A percentile compares a stretch with the other conserved stretches of the same genome.
phyloP scores from a whole-genome alignment of 2,113 vertebrate genomes.

The Cnemophilus loriae region DNA sequence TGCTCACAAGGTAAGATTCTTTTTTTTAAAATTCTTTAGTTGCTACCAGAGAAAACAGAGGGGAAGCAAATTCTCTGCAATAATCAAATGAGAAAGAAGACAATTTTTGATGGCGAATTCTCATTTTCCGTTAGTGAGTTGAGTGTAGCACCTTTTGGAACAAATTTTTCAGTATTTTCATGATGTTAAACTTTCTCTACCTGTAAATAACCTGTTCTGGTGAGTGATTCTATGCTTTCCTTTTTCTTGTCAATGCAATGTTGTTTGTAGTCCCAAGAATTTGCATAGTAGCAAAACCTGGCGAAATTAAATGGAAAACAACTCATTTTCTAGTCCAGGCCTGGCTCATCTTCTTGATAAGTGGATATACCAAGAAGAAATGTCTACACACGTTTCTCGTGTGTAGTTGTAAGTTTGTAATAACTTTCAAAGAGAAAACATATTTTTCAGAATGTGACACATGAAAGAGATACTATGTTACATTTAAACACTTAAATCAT shows the following conservation, averaged over 20 bases:
- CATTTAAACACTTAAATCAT: accelerated
- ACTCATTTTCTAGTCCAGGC: not conserved
- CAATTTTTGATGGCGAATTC: not conserved
- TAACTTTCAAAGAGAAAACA: not conserved
- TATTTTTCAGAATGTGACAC: not conserved
- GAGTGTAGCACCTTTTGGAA: not conserved
- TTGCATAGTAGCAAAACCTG: not conserved
- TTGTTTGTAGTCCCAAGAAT: not conserved
- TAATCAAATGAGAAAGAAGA: not conserved
- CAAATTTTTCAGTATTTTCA: not conserved
- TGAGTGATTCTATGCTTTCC: not conserved
- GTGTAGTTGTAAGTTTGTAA: not conserved
- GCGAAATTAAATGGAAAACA: not conserved
- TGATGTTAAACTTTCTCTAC: not conserved
- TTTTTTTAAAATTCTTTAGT: not conserved
- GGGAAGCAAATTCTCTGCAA: not conserved
- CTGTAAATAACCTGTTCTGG: not conserved
- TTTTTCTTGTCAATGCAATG: not conserved
- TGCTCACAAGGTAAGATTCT: conserved; percentile 81
- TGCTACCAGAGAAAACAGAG: not conserved
- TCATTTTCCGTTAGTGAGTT: not conserved
- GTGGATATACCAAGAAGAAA: not conserved
- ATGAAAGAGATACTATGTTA: not conserved
- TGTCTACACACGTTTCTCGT: accelerated
- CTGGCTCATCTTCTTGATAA: not conserved